These are phyloP conservation scores for Odontocerum albicorne DNA, from an alignment of 2,888 invertebrate species.

Conservation along the genomic window DNA sequence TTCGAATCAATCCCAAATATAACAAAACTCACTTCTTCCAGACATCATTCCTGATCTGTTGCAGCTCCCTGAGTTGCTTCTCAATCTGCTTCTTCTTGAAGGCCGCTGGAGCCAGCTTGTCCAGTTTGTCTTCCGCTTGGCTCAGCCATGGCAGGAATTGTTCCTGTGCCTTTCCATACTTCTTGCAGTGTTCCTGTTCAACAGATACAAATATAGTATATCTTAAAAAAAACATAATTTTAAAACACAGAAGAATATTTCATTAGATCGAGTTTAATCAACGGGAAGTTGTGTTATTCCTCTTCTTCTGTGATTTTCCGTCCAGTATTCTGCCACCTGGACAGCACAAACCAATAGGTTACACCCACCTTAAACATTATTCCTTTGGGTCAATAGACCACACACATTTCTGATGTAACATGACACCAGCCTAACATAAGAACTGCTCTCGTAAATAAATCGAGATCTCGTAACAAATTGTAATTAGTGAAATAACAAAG, in stretches of 20 bases:
- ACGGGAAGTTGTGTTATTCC: background rate
- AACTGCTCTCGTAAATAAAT: no score
- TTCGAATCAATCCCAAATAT: no score
- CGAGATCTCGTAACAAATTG: no score
- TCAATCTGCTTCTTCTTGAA: conserved; percentile 86
- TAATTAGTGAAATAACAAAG: no score
- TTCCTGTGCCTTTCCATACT: conserved; percentile 84
- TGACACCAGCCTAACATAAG: no score
- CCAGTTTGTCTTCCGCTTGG: conserved; percentile 82
- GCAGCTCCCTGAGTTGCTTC: conserved; percentile 84
- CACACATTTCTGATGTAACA: no score
- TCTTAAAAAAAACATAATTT: background rate
- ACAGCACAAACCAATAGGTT: no score
- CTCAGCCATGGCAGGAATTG: conserved; percentile 86
- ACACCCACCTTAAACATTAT: no score
- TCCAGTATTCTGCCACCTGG: no score
- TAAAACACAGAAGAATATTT: background rate
- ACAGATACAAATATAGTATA: no score
- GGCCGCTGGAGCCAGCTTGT: conserved; percentile 73
- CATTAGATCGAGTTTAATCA: background rate
- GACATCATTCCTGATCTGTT: conserved; percentile 88
- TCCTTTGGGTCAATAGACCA: no score
- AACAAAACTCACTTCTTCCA: conserved; percentile 70
- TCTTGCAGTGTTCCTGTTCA: conserved; percentile 80
- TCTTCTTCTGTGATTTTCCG: no score